phyloP scores from a whole-genome alignment of 2,797 vertebrate genomes.

The Scomberomorus guttatus region DNA sequence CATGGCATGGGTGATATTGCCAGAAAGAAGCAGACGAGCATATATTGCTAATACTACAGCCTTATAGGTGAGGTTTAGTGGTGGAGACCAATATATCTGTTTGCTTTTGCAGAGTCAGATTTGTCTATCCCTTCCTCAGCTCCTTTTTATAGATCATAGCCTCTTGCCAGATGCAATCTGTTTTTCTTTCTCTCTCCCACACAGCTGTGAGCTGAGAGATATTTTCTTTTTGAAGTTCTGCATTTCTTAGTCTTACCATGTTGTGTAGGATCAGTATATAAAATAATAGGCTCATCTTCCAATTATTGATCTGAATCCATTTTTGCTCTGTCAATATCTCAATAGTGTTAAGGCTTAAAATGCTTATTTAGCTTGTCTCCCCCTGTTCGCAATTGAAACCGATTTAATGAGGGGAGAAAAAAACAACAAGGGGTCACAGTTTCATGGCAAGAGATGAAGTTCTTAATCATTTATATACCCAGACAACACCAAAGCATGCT shows the following conservation, averaged over 20 bases:
- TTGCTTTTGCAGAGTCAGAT: conserved; percentile 72
- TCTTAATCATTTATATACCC: conserved; percentile 27
- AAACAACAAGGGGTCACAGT: background rate
- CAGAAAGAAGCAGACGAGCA: conserved; percentile 30
- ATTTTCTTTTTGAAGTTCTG: conserved; percentile 56
- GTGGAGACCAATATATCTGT: conserved; percentile 67
- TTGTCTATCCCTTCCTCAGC: conserved; percentile 61
- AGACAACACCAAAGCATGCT: conserved; percentile 35
- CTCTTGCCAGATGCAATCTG: conserved; percentile 64
- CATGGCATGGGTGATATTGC: conserved; percentile 18
- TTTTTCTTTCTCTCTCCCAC: conserved; percentile 57
- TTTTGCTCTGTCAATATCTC: conserved; percentile 58
- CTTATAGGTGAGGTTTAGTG: conserved; percentile 54
- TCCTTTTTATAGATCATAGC: conserved; percentile 72
- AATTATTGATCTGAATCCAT: conserved; percentile 62
- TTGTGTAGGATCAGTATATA: conserved; percentile 55
- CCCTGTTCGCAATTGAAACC: conserved; percentile 12
- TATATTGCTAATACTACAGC: conserved; percentile 54
- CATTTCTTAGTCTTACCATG: conserved; percentile 41
- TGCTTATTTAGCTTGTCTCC: conserved; percentile 21
- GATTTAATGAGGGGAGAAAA: conserved; percentile 21
- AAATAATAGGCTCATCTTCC: conserved; percentile 46
- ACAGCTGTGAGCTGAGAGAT: conserved; percentile 51
- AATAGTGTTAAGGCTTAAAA: conserved; percentile 33
- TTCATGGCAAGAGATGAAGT: conserved; percentile 17